Percentiles rank a stretch among this genome's conserved stretches.
Evolutionary conservation across 1,140 invertebrate species (phyloP).

Genomic region (Triops longicaudatus): DNA sequence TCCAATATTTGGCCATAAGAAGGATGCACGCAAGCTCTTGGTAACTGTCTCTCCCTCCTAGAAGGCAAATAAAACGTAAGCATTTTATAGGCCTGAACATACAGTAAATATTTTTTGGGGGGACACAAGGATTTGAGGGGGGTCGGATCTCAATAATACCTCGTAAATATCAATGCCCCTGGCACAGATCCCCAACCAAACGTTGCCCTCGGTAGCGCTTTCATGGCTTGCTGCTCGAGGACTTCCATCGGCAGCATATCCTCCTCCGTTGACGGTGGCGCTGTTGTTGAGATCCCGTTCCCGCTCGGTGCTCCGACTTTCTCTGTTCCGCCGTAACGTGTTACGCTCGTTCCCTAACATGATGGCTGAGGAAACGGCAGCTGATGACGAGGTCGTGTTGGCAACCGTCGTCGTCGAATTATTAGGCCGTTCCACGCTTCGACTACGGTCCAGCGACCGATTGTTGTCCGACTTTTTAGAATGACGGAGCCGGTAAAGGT

Average conservation of each 20-base stretch:
- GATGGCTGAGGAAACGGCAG: background rate
- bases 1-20: slow-evolving; percentile 86
- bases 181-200: slow-evolving; percentile 72
- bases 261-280: slow-evolving; percentile 19
- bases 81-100: background rate
- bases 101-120: background rate
- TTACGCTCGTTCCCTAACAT: background rate
- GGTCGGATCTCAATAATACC: slow-evolving; percentile 33
- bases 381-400: background rate
- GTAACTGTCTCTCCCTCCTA: slow-evolving; percentile 30
- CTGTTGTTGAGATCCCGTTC: slow-evolving; percentile 29
- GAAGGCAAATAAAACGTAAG: slow-evolving; percentile 16
- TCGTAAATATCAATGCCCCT: slow-evolving; percentile 73
- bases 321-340: slow-evolving; percentile 1
- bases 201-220: slow-evolving; percentile 46
- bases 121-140: slow-evolving; percentile 11
- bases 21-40: slow-evolving; percentile 44
- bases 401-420: background rate
- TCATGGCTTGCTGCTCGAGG: slow-evolving; percentile 27
- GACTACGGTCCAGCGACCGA: slow-evolving; percentile 10
- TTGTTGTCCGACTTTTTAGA: slow-evolving; percentile 54
- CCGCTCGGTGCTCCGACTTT: slow-evolving; percentile 33
- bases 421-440: slow-evolving; percentile 4
- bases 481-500: slow-evolving; percentile 76
- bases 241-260: background rate